Base-by-base conservation (phyloP, 2,888 invertebrate genomes). In the Cylindroiulus punctatus region DNA sequence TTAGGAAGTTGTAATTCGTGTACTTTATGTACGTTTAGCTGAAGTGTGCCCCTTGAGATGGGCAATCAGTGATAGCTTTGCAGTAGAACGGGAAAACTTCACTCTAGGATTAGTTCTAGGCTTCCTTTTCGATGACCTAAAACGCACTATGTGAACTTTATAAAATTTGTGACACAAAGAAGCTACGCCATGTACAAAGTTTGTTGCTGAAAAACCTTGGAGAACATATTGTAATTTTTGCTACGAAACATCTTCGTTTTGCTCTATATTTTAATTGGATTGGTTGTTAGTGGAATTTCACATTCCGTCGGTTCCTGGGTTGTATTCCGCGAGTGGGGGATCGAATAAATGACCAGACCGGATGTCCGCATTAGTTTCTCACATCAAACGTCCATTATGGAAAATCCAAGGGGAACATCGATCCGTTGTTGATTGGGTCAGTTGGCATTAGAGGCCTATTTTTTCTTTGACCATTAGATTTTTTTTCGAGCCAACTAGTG, bases 401-500 rank as follows among this genome's bases (percentile, higher is more conserved):
- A 76, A 76, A 76, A 30, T 76, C 76, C 76, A 76, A 26, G 30
- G 30, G 76, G 76, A 76, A 30, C 30, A 76, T 76, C 76, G 76
- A 76, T 76, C 76, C 76, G 17, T 30, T 76, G 76, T 76, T 76
- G 76, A 76, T 76, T 30, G 76, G 30, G 30, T 30, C 30, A 12
- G 76, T 76, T 76, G 76, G 30, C 76, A 76, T 76, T 76, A 76
- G 76, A 76, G 30, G 30, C 76, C 76, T 14, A 76, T 76, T 76
- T 76, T 65, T 26, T 5, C 26, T 65, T 65, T 26, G 65, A 26
- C 65, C 65, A 65, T 65, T 65, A 26, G 5, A 40, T 26, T 65
- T 65, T 40, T 14, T 76, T 7, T 76, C 12, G 14, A 10, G 76
- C 76, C 76, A 76, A 76, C 0, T 76, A 0, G 30, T 14, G 3